Conservation (phyloP, 2,113 vertebrate genomes). For the Gambusia holbrooki region DNA sequence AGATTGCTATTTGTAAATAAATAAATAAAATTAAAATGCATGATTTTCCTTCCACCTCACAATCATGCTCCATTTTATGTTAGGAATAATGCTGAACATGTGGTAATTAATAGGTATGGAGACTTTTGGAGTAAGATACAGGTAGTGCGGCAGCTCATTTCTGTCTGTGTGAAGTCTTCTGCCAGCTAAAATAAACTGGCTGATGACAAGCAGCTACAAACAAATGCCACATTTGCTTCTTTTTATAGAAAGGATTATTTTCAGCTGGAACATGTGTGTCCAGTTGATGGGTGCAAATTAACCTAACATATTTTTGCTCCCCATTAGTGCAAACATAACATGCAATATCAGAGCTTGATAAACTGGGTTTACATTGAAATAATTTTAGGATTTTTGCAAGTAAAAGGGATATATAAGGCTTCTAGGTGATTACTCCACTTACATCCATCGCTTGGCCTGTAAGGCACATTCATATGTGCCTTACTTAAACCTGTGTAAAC, state of each 20-base stretch:
- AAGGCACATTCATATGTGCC: neutral
- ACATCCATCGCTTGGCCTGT: slow-evolving; percentile 22
- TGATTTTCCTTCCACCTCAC: neutral
- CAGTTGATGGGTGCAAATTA: slow-evolving; percentile 22
- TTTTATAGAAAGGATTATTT: slow-evolving; percentile 53
- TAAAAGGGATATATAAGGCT: neutral
- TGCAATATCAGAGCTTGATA: neutral
- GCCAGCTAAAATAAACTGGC: slow-evolving; percentile 20
- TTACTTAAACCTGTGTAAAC: neutral
- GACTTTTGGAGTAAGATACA: neutral
- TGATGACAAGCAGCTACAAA: slow-evolving; percentile 47
- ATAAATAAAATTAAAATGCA: neutral
- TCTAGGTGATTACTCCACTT: slow-evolving; percentile 58
- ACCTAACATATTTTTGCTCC: slow-evolving; percentile 15
- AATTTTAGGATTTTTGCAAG: too few relatives aligned
- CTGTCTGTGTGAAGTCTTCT: slow-evolving; percentile 3
- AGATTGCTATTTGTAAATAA: too few relatives aligned
- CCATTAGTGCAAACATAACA: slow-evolving; percentile 11
- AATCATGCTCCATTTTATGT: neutral
- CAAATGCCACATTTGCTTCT: slow-evolving; percentile 36
- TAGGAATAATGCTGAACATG: too few relatives aligned
- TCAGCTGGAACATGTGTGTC: slow-evolving; percentile 21
- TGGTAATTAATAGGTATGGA: too few relatives aligned
- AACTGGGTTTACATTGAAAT: too few relatives aligned
- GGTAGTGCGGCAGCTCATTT: slow-evolving; percentile 18